Evolutionary conservation across 2,888 invertebrate species (phyloP).

Genomic region (Brachyopa scutellaris): DNA sequence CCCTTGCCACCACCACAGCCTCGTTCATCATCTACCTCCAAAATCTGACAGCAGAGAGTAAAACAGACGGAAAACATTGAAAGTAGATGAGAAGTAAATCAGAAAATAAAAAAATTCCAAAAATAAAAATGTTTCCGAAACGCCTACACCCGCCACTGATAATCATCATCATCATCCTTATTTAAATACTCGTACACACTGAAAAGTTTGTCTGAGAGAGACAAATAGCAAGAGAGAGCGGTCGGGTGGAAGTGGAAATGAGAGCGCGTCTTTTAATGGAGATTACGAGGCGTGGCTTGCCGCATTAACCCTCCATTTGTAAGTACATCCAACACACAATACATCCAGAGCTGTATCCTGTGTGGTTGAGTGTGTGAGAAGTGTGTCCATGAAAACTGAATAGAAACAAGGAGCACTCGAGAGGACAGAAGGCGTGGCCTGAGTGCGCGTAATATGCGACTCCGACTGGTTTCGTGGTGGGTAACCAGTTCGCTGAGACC

Average conservation of each 20-base stretch:
- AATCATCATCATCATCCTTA: constrained; percentile 69
- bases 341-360: constrained; percentile 34
- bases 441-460: constrained; percentile 46
- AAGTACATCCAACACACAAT: constrained; percentile 23
- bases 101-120: constrained; percentile 11
- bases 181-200: constrained; percentile 69
- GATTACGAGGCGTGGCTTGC: constrained; percentile 50
- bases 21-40: constrained; percentile 17
- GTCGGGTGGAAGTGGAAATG: constrained; percentile 54
- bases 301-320: constrained; percentile 65
- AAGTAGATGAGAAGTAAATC: constrained; percentile 50
- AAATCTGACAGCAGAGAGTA: background rate
- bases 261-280: constrained; percentile 65
- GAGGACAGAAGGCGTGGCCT: constrained; percentile 69
- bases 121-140: constrained; percentile 62
- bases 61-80: constrained; percentile 61
- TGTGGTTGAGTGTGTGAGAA: constrained; percentile 33
- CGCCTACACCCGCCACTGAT: constrained; percentile 71
- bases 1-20: constrained; percentile 52
- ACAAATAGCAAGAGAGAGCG: constrained; percentile 26
- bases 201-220: constrained; percentile 63
- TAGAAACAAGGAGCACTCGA: constrained; percentile 52
- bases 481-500: constrained; percentile 74
- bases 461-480: constrained; percentile 54
- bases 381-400: constrained; percentile 41